Evolutionary conservation across 2,888 invertebrate genomes (phyloP).

Genomic region (Noctua comes): DNA sequence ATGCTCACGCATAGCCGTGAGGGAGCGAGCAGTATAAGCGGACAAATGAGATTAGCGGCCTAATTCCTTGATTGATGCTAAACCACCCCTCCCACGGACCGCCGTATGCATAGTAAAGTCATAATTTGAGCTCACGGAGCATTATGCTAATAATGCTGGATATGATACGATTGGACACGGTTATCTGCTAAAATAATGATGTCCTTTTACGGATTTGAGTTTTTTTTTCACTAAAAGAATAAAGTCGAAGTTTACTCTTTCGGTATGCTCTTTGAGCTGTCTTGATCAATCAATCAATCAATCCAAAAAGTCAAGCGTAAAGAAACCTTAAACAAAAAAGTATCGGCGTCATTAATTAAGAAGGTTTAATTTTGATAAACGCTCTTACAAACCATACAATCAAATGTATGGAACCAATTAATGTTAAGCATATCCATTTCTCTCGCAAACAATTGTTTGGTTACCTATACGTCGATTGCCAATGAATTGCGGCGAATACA

Average conservation of each 20-base stretch:
- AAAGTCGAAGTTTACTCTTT: neutral
- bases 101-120: slow-evolving; percentile 73
- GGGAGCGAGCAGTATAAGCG: slow-evolving; percentile 72
- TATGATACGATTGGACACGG: slow-evolving; percentile 19
- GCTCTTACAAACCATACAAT: slow-evolving; percentile 38
- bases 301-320: slow-evolving; percentile 1
- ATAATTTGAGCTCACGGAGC: slow-evolving; percentile 69
- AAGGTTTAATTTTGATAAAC: slow-evolving; percentile 47
- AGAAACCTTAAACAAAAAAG: slow-evolving; percentile 25
- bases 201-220: neutral
- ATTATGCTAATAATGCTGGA: slow-evolving; percentile 54
- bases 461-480: slow-evolving; percentile 42
- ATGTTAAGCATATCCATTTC: slow-evolving; percentile 46
- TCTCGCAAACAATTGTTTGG: slow-evolving; percentile 51
- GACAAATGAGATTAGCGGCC: slow-evolving; percentile 83
- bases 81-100: slow-evolving; percentile 72
- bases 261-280: neutral
- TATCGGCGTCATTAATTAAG: slow-evolving; percentile 25
- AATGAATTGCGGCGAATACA: slow-evolving; percentile 53
- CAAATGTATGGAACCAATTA: slow-evolving; percentile 54
- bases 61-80: slow-evolving; percentile 86
- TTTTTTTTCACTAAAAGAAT: slow-evolving; percentile 9
- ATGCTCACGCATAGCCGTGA: slow-evolving; percentile 69
- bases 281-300: slow-evolving; percentile 39
- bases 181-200: neutral